phyloP scores from a whole-genome alignment of 2,888 invertebrate genomes.

The Rhingia campestris region DNA sequence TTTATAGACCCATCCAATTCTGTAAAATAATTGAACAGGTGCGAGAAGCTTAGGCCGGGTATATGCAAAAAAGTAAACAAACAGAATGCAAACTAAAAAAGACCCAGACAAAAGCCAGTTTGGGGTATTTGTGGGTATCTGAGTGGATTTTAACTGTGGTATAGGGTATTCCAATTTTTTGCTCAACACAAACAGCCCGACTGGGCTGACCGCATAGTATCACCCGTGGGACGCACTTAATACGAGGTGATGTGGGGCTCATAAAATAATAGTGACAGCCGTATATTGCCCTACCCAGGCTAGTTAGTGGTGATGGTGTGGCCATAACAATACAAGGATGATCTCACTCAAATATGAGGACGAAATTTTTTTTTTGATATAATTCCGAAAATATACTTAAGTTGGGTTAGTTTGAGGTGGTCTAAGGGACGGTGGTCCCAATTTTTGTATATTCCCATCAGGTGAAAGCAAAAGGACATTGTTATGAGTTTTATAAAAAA shows the following conservation, averaged over 20 bases:
- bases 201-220: slow-evolving; percentile 40
- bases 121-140: slow-evolving; percentile 35
- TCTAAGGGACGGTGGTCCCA: not conserved
- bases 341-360: slow-evolving; percentile 46
- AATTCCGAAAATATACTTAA: slow-evolving; percentile 24
- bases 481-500: not conserved
- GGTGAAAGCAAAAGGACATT: not conserved
- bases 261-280: slow-evolving; percentile 24
- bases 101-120: slow-evolving; percentile 39
- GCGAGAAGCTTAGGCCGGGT: slow-evolving; percentile 51
- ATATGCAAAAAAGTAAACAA: slow-evolving; percentile 8
- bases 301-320: not conserved
- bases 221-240: slow-evolving; percentile 56
- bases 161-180: too few relatives aligned
- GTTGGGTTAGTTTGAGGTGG: slow-evolving; percentile 3
- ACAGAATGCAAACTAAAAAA: slow-evolving; percentile 32
- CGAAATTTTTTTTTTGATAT: slow-evolving; percentile 38
- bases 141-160: slow-evolving; percentile 33
- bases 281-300: slow-evolving; percentile 12
- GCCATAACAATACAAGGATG: slow-evolving; percentile 12
- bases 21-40: slow-evolving; percentile 69
- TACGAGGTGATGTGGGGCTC: slow-evolving; percentile 40
- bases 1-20: slow-evolving; percentile 41
- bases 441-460: not conserved
- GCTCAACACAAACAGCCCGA: not conserved